A percentile compares a stretch with the other conserved stretches of the same genome.
phyloP scores from a whole-genome alignment of 2,113 vertebrate species.

The Antechinus flavipes region DNA sequence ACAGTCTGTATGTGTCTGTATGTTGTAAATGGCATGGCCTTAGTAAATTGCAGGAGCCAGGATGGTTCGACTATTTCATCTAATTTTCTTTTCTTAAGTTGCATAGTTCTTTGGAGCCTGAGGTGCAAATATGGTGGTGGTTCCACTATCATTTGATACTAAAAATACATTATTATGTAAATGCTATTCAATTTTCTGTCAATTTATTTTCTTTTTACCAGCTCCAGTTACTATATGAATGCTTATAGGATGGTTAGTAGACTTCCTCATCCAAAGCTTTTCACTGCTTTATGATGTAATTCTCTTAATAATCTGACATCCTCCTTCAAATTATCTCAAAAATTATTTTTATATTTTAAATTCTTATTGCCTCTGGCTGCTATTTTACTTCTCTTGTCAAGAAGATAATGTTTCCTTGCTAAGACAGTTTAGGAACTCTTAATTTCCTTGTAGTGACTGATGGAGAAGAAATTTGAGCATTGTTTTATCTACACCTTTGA shows the following conservation, averaged over 20 bases:
- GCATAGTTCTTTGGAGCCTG: neutral
- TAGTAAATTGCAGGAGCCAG: neutral
- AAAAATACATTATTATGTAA: neutral
- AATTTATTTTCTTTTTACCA: neutral
- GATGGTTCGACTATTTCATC: neutral
- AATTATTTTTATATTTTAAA: neutral
- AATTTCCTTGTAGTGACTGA: neutral
- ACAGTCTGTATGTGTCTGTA: neutral
- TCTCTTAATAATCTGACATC: neutral
- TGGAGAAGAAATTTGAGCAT: neutral
- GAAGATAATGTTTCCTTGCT: neutral
- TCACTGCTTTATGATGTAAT: neutral
- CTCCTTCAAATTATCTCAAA: neutral
- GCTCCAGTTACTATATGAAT: neutral
- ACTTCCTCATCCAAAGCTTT: neutral
- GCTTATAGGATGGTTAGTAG: neutral
- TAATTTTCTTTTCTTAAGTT: neutral
- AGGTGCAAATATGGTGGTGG: neutral
- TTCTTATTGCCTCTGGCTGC: neutral
- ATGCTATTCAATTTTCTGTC: neutral
- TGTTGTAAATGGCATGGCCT: neutral
- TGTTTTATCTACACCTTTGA: neutral
- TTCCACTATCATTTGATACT: neutral
- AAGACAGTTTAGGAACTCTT: neutral
- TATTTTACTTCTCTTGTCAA: neutral